phyloP scores from a whole-genome alignment of 2,888 invertebrate genomes.

The Ophion obscuratus region DNA sequence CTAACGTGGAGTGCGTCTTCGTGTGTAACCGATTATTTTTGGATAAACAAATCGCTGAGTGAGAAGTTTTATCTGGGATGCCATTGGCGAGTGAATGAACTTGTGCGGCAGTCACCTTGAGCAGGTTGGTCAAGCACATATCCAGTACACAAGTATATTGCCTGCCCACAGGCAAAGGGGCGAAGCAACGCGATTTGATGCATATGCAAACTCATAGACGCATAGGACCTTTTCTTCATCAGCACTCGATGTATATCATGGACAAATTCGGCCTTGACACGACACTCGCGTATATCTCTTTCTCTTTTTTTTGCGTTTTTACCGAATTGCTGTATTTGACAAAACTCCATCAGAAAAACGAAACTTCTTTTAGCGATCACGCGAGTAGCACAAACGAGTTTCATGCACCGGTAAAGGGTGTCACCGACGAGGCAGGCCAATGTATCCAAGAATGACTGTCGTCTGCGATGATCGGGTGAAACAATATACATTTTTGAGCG shows the following conservation, averaged over 20 bases:
- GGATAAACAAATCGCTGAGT: slow-evolving; percentile 30
- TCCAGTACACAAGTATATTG: not conserved
- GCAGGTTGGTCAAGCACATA: slow-evolving; percentile 23
- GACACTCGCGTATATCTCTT: not conserved
- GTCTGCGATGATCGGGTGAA: slow-evolving; percentile 34
- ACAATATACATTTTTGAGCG: slow-evolving; percentile 27
- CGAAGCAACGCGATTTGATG: not conserved
- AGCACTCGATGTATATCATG: not conserved
- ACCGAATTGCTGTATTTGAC: slow-evolving; percentile 25
- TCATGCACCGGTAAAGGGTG: slow-evolving; percentile 15
- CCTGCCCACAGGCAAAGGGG: not conserved
- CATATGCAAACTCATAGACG: no score
- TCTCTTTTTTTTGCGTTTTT: slow-evolving; percentile 2
- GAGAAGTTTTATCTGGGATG: slow-evolving; percentile 44
- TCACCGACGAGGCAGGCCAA: slow-evolving; percentile 38
- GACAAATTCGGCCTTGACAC: slow-evolving; percentile 5
- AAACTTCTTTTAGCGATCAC: slow-evolving; percentile 1
- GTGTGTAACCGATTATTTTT: slow-evolving; percentile 61
- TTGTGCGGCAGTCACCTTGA: slow-evolving; percentile 55
- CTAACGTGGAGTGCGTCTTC: not conserved
- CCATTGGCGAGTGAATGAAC: slow-evolving; percentile 49
- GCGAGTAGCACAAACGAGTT: not conserved
- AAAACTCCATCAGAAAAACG: slow-evolving; percentile 11
- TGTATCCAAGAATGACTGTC: slow-evolving; percentile 37
- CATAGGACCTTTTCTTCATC: not conserved